Evolutionary conservation across 2,797 vertebrate species (phyloP).

Genomic region (Buphagus erythrorhynchus): DNA sequence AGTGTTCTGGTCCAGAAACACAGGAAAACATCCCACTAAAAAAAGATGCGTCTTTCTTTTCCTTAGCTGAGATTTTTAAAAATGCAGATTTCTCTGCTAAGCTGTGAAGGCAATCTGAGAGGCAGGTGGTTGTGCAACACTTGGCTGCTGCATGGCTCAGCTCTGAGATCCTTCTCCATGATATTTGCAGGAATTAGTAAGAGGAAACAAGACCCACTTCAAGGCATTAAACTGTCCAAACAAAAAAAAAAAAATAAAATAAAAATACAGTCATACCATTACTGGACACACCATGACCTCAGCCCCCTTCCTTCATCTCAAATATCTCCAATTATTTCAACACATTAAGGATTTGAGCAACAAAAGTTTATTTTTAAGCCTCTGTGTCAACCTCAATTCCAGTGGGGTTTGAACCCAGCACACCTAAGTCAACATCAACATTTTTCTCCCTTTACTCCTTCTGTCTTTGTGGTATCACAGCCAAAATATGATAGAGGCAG

Average conservation of each 20-base stretch:
- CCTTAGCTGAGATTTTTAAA: background rate
- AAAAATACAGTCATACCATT: background rate
- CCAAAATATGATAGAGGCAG: background rate
- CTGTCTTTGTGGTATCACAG: background rate
- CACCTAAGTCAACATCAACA: background rate
- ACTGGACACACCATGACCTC: conserved; percentile 28
- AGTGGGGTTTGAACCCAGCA: background rate
- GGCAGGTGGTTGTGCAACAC: conserved; percentile 47
- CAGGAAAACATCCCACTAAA: background rate
- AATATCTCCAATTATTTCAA: conserved; percentile 28
- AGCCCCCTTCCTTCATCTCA: background rate
- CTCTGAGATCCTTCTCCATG: background rate
- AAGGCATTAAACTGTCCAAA: conserved; percentile 39
- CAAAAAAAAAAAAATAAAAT: background rate
- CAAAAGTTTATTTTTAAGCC: conserved; percentile 42
- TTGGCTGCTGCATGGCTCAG: conserved; percentile 22
- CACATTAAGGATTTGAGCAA: background rate
- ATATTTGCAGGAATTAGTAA: conserved; percentile 51
- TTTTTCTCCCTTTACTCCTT: background rate
- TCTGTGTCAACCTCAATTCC: background rate
- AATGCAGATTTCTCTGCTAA: background rate
- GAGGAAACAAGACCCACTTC: conserved; percentile 59
- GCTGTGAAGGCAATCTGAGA: background rate
- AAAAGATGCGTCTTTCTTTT: background rate
- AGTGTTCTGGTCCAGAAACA: background rate